Conservation (phyloP, 2,888 invertebrate species). For the Eilema caniola region DNA sequence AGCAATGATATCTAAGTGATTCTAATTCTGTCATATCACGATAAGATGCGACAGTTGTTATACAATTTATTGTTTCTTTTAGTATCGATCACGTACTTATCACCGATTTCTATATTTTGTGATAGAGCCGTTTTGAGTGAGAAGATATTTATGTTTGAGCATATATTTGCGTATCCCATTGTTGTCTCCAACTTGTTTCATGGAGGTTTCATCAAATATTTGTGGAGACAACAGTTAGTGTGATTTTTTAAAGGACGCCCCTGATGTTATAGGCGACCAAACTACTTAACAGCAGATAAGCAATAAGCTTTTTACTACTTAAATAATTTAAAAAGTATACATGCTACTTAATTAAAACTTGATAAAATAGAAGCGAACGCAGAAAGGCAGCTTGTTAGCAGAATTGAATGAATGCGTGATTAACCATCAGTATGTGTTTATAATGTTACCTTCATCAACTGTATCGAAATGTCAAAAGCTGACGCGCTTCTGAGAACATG, state of each 20-base stretch:
- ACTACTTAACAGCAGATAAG: not conserved
- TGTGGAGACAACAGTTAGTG: no score
- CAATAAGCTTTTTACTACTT: not conserved
- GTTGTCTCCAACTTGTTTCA: no score
- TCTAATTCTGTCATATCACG: slow-evolving; percentile 37
- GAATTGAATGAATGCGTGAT: slow-evolving; percentile 42
- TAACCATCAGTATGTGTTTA: slow-evolving; percentile 49
- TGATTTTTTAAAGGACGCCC: not conserved
- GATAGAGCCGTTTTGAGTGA: not conserved
- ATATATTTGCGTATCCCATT: slow-evolving; percentile 12
- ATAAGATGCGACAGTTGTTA: slow-evolving; percentile 34
- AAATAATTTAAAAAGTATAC: not conserved
- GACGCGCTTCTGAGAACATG: slow-evolving; percentile 38
- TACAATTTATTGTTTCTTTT: slow-evolving; percentile 41
- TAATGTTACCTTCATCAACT: slow-evolving; percentile 58
- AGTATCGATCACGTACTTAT: slow-evolving; percentile 59
- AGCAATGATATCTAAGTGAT: slow-evolving; percentile 20
- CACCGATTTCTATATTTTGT: slow-evolving; percentile 27
- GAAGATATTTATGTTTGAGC: not conserved
- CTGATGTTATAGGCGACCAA: not conserved
- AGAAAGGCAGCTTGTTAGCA: slow-evolving; percentile 23
- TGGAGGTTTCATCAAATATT: not conserved
- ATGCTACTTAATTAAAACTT: slow-evolving; percentile 19
- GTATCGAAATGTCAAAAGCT: slow-evolving; percentile 59
- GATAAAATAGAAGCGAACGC: slow-evolving; percentile 18